Conservation (phyloP, 2,888 invertebrate genomes). For the Nomada ferruginata region DNA sequence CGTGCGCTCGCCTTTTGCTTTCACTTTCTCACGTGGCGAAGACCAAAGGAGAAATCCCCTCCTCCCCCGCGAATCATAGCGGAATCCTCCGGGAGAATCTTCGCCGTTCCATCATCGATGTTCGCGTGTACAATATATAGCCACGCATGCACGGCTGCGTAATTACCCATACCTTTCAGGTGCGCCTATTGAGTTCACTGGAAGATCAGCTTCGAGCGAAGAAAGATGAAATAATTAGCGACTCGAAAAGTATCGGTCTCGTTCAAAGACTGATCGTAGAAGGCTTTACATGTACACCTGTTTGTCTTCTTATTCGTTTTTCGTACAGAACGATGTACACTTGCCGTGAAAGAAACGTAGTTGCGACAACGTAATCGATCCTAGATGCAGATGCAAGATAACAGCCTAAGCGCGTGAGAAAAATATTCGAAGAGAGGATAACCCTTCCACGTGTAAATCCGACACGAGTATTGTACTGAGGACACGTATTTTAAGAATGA, state of each 20-base stretch:
- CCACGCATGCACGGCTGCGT: not conserved
- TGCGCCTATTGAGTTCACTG: too few relatives aligned
- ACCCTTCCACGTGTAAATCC: not conserved
- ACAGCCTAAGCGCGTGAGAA: conserved; percentile 35
- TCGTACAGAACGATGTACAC: conserved; percentile 31
- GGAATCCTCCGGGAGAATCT: conserved; percentile 41
- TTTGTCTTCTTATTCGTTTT: too few relatives aligned
- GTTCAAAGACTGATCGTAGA: too few relatives aligned
- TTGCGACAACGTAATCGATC: conserved; percentile 48
- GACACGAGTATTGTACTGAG: not conserved
- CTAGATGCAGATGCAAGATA: conserved; percentile 38
- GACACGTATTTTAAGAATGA: not conserved
- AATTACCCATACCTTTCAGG: conserved; percentile 2
- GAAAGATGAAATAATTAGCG: too few relatives aligned
- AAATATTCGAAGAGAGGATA: conserved; percentile 34
- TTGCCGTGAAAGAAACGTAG: conserved; percentile 22
- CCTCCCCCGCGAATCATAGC: not conserved
- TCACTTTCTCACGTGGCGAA: conserved; percentile 80
- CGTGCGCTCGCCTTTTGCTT: conserved; percentile 72
- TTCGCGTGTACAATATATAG: conserved; percentile 20
- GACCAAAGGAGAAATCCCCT: conserved; percentile 64
- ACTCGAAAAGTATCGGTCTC: too few relatives aligned
- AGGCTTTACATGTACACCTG: too few relatives aligned
- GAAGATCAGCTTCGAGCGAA: not conserved
- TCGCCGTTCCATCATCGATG: conserved; percentile 26